A percentile compares a stretch with the other conserved stretches of the same genome.
These are phyloP conservation scores for Montifringilla adamsi DNA, from an alignment of 2,113 vertebrate genomes.

Conservation along the genomic window DNA sequence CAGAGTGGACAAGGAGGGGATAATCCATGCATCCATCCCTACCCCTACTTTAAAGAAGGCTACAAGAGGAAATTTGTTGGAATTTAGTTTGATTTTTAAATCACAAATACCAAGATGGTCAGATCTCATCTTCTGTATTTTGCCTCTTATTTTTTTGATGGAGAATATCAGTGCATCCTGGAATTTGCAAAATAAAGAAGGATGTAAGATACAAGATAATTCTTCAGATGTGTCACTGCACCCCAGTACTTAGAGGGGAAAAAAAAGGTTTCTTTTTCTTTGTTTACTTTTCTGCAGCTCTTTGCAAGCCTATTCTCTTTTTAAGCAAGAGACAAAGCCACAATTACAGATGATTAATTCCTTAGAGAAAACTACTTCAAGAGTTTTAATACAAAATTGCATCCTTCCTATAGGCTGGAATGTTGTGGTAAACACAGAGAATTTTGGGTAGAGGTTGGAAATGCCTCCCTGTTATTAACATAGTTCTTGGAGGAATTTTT, in stretches of 20 bases:
- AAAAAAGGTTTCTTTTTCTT: background rate
- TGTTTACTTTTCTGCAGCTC: background rate
- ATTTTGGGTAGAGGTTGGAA: background rate
- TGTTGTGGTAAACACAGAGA: background rate
- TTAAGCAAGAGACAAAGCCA: background rate
- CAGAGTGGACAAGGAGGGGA: background rate
- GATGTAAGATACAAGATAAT: background rate
- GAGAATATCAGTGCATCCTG: background rate
- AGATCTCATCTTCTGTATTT: background rate
- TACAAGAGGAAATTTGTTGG: background rate
- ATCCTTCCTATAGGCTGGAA: background rate
- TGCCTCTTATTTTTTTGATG: background rate
- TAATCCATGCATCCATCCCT: background rate
- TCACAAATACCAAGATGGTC: background rate
- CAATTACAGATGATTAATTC: background rate
- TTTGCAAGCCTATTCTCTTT: background rate
- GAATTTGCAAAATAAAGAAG: background rate
- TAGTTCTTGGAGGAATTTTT: conserved; percentile 15
- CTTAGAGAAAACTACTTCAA: background rate
- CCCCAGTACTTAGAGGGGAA: fast-evolving
- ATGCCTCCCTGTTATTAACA: background rate
- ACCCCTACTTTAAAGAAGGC: background rate
- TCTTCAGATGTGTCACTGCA: background rate
- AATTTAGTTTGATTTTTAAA: background rate
- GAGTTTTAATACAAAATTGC: background rate